Evolutionary conservation across 2,113 vertebrate species (phyloP), one percentile per base, ranked within the genome.

Genomic region (Excalfactoria chinensis): DNA sequence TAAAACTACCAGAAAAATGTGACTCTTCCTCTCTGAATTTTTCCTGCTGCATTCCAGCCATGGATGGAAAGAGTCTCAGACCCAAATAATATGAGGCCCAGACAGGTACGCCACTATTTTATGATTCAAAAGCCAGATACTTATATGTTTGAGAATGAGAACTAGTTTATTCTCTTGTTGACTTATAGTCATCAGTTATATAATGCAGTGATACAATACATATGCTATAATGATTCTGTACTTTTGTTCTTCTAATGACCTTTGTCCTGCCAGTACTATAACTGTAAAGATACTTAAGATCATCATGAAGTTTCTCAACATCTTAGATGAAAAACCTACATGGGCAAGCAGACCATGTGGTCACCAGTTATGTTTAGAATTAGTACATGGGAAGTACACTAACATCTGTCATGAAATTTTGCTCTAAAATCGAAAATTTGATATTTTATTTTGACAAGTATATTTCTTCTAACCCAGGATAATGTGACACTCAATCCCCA

Each of bases 401-500:
- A 86, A 58, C 84, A 91, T 89, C 88, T 95, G 85, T 86, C 22
- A 32, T 76, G 59, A 91, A 85, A 91, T 79, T 94, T 88, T 92
- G 22, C 43, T 86, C 1, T 0, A 44, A 70, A 91, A 88, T 77
- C 35, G 4, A 62, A 71, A 28, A 68, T 81, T 60, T 90, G 4
- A 32, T 93, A 81, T 86, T 84, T 88, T 90, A 81, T 94, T 94
- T 95, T 96, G 83, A 86, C 75, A 93, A 88, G n/a, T 4, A 3
- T 44, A 84, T 90, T 93, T 91, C 86, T 88, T 90, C 35, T 80
- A 8, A 78, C 88, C 80, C 66, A 75, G 70, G 41, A 89, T 85
- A 80, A 59, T 63, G 64, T 66, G 70, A 78, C 30, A 87, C 25
- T 83, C 68, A 77, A 48, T 80, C 34, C 48, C 40, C 44, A 70